Base-by-base conservation (phyloP, 2,797 vertebrate genomes). In the Myotis pilosus region DNA sequence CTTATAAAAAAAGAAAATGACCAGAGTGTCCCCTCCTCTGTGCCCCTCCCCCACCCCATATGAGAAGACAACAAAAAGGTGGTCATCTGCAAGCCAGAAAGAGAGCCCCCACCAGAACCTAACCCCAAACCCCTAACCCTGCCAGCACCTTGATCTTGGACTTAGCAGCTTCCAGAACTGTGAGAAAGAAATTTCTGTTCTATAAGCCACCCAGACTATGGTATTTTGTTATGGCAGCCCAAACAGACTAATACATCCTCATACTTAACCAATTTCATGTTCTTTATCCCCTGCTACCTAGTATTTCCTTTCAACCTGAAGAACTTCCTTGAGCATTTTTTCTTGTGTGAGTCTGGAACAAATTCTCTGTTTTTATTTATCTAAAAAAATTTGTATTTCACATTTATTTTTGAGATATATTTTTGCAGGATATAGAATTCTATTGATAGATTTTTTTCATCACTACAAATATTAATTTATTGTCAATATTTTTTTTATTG, bases 381-480 rank as follows among this genome's bases (percentile, higher is more conserved):
- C 15, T 20, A 57, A 68, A 85, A 94, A 82, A 68, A 9, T 71
- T 47, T 75, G 75, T 69, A 82, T 79, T 84, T 88, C 36, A 23
- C 28, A 79, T 72, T 84, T 17, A 62, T 10, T 83, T 92, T 64
- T 44, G 41, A 86, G 44, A 71, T 44, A 30, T 13, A 55, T 74
- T 83, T 92, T 83, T 93, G 22, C 38, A 89, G 36, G 25, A 83
- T 49, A 74, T 28, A 64, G 36, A 83, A 75, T 91, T 91, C 55
- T 30, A 6, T 71, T 84, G 89, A 74, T 9, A 84, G 3, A 5
- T 66, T 81, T 81, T 57, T 91, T 94, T 87, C 30, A 33, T 62
- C 4, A n/a, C 15, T 83, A 64, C 44, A 74, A 81, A 86, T 6
- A 28, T 79, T 33, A 38, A 57, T 51, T n/a, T 41, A 81, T 23